A percentile compares a stretch with the other conserved stretches of the same genome.
These are phyloP conservation scores for Carassius carassius DNA, from an alignment of 2,113 vertebrate species.

Conservation along the genomic window DNA sequence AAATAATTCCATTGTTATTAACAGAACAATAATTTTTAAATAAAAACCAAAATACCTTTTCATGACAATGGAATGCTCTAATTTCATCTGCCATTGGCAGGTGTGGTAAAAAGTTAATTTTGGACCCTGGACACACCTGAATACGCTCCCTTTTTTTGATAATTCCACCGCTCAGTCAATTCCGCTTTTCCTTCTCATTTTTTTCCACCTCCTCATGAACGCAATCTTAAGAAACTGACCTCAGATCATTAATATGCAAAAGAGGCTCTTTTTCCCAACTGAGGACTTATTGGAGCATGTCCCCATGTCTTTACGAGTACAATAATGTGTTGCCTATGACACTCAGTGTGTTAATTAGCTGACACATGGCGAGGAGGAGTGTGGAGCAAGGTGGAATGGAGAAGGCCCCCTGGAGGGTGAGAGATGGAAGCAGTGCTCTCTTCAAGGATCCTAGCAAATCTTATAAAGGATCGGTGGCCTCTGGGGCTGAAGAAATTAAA, in stretches of 20 bases:
- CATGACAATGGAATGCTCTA: background rate
- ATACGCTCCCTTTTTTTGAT: slow-evolving; percentile 22
- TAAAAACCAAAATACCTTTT: background rate
- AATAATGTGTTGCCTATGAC: slow-evolving; percentile 68
- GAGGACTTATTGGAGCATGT: slow-evolving; percentile 69
- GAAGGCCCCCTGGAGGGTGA: slow-evolving; percentile 57
- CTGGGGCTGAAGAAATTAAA: slow-evolving; percentile 50
- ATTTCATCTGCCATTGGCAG: background rate
- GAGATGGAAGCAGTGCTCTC: slow-evolving; percentile 44
- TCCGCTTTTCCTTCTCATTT: slow-evolving; percentile 53
- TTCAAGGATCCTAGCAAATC: slow-evolving; percentile 30
- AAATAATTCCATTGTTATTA: background rate
- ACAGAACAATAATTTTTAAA: background rate
- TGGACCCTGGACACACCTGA: slow-evolving; percentile 50
- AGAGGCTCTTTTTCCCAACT: slow-evolving; percentile 56
- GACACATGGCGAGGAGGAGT: slow-evolving; percentile 21
- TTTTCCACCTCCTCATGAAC: slow-evolving; percentile 45
- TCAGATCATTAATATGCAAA: slow-evolving; percentile 61
- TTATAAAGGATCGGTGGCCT: slow-evolving; percentile 52
- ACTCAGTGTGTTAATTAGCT: slow-evolving; percentile 63
- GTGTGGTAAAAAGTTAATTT: slow-evolving; percentile 36
- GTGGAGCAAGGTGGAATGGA: slow-evolving; percentile 44
- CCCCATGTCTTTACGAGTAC: slow-evolving; percentile 55
- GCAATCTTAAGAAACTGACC: slow-evolving; percentile 56
- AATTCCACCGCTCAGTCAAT: slow-evolving; percentile 13